These are phyloP conservation scores for Coleophora flavipennella DNA, from an alignment of 2,888 invertebrate species.

Conservation along the genomic window DNA sequence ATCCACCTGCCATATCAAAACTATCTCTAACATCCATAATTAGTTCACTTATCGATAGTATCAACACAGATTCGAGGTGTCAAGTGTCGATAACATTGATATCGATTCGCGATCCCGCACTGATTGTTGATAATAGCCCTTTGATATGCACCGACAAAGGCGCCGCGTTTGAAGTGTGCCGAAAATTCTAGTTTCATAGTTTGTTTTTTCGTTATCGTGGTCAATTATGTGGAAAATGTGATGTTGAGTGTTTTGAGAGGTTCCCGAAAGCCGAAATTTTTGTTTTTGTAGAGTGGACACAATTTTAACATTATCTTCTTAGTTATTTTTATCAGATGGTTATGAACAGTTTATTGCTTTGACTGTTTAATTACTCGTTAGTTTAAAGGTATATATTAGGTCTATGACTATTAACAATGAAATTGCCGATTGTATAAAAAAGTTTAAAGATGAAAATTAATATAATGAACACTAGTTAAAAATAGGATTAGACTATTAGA, in stretches of 20 bases:
- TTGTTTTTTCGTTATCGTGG: too few species aligned
- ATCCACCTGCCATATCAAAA: slow-evolving; percentile 1
- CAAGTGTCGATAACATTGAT: slow-evolving; percentile 18
- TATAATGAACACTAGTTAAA: too few species aligned
- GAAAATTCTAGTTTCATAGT: slow-evolving; percentile 6
- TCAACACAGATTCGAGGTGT: slow-evolving; percentile 16
- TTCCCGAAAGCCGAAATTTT: slow-evolving; percentile 2
- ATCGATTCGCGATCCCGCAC: slow-evolving; percentile 25
- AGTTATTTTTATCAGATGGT: too few species aligned
- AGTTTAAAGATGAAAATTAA: too few species aligned
- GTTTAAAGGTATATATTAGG: too few species aligned
- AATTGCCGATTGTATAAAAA: too few species aligned
- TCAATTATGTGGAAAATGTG: too few species aligned
- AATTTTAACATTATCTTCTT: too few species aligned
- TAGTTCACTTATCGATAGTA: slow-evolving; percentile 20
- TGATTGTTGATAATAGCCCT: slow-evolving; percentile 28
- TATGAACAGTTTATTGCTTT: too few species aligned
- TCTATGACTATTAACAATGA: too few species aligned
- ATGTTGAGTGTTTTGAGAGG: background rate
- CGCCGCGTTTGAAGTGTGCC: slow-evolving; percentile 33
- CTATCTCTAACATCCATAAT: slow-evolving; percentile 23
- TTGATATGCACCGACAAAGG: slow-evolving; percentile 38
- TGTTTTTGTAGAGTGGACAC: slow-evolving; percentile 11
- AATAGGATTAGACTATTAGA: too few species aligned
- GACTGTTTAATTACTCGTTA: too few species aligned